A percentile compares a stretch with the other conserved stretches of the same genome.
Conservation (phyloP, 1,140 invertebrate genomes). For the Formica exsecta region DNA sequence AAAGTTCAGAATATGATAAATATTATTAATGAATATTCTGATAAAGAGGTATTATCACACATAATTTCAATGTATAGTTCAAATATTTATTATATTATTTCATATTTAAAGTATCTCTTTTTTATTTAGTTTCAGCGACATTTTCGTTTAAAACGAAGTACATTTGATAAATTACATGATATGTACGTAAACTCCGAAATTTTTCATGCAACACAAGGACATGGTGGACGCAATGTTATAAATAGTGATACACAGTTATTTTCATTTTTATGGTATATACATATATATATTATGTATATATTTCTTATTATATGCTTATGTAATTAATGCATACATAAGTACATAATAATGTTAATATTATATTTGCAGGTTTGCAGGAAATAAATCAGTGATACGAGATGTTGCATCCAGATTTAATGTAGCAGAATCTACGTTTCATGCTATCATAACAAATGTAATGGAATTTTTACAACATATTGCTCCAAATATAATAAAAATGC, state of each 20-base stretch:
- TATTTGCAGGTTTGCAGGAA: slow-evolving; percentile 3
- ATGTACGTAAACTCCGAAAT: neutral
- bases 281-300: too few species aligned
- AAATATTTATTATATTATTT: neutral
- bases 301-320: too few species aligned
- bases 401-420: neutral
- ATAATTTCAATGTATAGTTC: neutral
- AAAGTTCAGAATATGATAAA: neutral
- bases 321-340: neutral
- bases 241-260: too few species aligned
- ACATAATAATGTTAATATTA: neutral
- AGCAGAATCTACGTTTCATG: too few species aligned
- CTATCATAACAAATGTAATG: too few species aligned
- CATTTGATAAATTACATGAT: slow-evolving; percentile 7
- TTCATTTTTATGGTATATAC: too few species aligned
- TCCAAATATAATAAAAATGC: too few species aligned
- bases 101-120: neutral
- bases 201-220: neutral
- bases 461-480: too few species aligned
- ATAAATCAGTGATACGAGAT: neutral
- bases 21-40: neutral
- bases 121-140: slow-evolving; percentile 12
- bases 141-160: neutral
- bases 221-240: too few species aligned
- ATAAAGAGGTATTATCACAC: neutral